Evolutionary conservation across 2,113 vertebrate species (phyloP).

Genomic region (Triplophysa tibetana): DNA sequence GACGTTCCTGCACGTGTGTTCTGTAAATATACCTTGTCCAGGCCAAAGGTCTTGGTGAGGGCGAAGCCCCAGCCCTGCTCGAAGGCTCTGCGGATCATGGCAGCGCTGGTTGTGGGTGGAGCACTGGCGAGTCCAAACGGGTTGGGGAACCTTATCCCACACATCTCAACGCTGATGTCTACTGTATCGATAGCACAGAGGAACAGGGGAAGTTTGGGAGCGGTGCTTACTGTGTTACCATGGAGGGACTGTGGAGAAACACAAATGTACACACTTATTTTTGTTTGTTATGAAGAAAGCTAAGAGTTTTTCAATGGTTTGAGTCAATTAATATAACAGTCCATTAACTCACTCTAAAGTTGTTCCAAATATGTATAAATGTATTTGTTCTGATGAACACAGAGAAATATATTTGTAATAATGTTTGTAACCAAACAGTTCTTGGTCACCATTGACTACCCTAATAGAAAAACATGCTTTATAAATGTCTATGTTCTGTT

Average conservation of each 20-base stretch:
- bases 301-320: too few relatives aligned
- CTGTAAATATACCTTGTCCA: slow-evolving; percentile 78
- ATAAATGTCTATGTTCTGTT: too few relatives aligned
- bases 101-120: slow-evolving; percentile 79
- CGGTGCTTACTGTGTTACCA: slow-evolving; percentile 62
- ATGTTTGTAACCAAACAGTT: too few relatives aligned
- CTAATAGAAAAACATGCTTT: too few relatives aligned
- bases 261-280: neutral
- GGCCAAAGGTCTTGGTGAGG: slow-evolving; percentile 85
- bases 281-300: too few relatives aligned
- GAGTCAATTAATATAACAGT: too few relatives aligned
- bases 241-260: slow-evolving; percentile 63
- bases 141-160: slow-evolving; percentile 79
- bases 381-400: too few relatives aligned
- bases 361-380: too few relatives aligned
- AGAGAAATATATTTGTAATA: too few relatives aligned
- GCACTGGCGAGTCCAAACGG: slow-evolving; percentile 87
- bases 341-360: too few relatives aligned
- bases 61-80: slow-evolving; percentile 85
- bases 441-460: too few relatives aligned
- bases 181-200: slow-evolving; percentile 78
- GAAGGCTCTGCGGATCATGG: slow-evolving; percentile 86
- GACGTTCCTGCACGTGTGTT: neutral
- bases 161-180: slow-evolving; percentile 83
- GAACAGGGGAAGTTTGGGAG: slow-evolving; percentile 79